phyloP scores from a whole-genome alignment of 2,113 vertebrate species.

The Gracilinanus agilis region DNA sequence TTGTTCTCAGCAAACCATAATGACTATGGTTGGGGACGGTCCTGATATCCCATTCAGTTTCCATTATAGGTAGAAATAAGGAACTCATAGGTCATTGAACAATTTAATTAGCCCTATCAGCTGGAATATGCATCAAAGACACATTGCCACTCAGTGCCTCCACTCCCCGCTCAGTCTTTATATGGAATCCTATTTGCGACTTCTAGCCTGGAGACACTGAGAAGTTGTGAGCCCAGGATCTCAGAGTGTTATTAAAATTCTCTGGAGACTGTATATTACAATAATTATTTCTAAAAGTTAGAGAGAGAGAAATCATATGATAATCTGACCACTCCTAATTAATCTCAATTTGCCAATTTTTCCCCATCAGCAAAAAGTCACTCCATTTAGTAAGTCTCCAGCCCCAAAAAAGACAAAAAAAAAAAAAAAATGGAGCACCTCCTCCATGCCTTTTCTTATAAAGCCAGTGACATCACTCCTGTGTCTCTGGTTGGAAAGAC shows the following conservation, averaged over 20 bases:
- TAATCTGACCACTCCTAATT: too few relatives aligned
- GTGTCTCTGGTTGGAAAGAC: too few relatives aligned
- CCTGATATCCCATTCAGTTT: not conserved
- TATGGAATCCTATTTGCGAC: not conserved
- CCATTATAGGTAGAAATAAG: not conserved
- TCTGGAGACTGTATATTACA: too few relatives aligned
- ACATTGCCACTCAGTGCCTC: not conserved
- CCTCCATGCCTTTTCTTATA: too few relatives aligned
- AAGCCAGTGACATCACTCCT: too few relatives aligned
- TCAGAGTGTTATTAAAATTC: not conserved
- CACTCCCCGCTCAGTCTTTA: not conserved
- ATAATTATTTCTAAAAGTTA: too few relatives aligned
- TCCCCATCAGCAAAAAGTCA: too few relatives aligned
- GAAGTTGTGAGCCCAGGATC: not conserved
- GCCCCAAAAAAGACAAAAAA: too few relatives aligned
- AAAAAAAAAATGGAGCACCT: too few relatives aligned
- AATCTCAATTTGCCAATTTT: too few relatives aligned
- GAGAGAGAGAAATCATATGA: too few relatives aligned
- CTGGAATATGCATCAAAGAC: not conserved
- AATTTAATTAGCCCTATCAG: not conserved
- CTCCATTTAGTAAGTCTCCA: too few relatives aligned
- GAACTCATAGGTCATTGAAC: not conserved
- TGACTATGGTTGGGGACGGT: not conserved
- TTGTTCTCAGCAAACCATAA: not conserved
- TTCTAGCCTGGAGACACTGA: not conserved